Base-by-base conservation (phyloP, 2,888 invertebrate species). In the Disparrhopalites patrizii region DNA sequence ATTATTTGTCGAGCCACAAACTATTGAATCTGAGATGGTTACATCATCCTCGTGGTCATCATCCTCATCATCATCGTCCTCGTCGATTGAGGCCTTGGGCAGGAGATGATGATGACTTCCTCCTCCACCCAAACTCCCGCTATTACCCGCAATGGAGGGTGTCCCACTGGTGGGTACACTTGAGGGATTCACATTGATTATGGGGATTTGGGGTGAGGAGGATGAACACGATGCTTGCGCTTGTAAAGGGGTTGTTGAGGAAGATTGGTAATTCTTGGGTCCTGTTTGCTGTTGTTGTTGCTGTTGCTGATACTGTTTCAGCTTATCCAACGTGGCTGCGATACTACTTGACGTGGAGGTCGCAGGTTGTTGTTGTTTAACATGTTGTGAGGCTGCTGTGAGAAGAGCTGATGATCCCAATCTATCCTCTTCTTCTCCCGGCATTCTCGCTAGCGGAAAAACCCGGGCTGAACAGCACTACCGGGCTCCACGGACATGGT, bases 201-300 rank as follows among this genome's bases (percentile, higher is more conserved):
- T 47, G n/a, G 62, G 61, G 27, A 57, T 52, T 78, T 78, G 79
- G 54, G 82, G 81, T 74, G 81, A 81, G 62, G 50, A 28, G 13
- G 62, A 52, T 23, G 65, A 54, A 67, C 68, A n/a, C n/a, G n/a
- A n/a, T n/a, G n/a, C n/a, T 60, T 64, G 65, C 62, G 40, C 64
- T 65, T 56, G 64, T 36, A 66, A 65, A 61, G 65, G 62, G 61
- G 66, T 65, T 68, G 67, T 65, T 61, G 70, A 62, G 65, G 58
- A 60, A 15, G 31, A 25, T 23, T 62, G 58, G 20, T 58, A 56
- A 27, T 50, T 62, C 50, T 54, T 61, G 36, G 55, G 15, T 58
- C 50, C 28, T 58, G 62, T 33, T 56, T 15, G 69, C 18, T 5
- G 36, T 38, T 43, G 31, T 18, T 20, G 65, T 52, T 67, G 67